Conservation (phyloP, 2,888 invertebrate genomes). For the Meteorus colon region DNA sequence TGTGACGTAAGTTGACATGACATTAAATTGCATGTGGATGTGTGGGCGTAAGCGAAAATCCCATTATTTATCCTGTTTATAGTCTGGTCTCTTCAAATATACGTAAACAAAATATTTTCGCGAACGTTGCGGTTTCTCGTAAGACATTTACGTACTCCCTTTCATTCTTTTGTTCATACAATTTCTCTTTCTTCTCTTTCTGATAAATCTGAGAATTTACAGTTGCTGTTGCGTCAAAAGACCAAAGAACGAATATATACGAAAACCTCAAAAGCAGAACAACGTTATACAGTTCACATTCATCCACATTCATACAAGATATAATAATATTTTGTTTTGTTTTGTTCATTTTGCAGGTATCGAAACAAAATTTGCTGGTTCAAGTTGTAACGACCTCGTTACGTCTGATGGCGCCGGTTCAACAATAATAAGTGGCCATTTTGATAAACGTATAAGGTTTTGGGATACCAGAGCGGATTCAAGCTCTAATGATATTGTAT, state of each 20-base stretch:
- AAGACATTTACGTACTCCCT: constrained; percentile 37
- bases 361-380: constrained; percentile 96
- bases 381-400: constrained; percentile 97
- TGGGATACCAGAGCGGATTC: constrained; percentile 96
- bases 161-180: constrained; percentile 33
- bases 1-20: constrained; percentile 49
- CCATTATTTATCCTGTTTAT: constrained; percentile 56
- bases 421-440: constrained; percentile 97
- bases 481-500: constrained; percentile 87
- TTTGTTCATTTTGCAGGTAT: constrained; percentile 77
- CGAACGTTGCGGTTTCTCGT: constrained; percentile 46
- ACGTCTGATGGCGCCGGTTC: constrained; percentile 90
- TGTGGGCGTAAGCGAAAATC: constrained; percentile 54
- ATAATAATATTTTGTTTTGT: not conserved
- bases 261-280: constrained; percentile 17
- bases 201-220: not conserved
- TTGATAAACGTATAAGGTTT: constrained; percentile 96
- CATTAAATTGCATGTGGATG: constrained; percentile 24
- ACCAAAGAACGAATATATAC: not conserved
- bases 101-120: constrained; percentile 45
- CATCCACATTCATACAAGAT: not conserved
- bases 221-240: not conserved
- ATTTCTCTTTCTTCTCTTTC: constrained; percentile 8
- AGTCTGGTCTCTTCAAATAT: constrained; percentile 37
- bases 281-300: not conserved